Evolutionary conservation across 2,113 vertebrate genomes (phyloP), one percentile per base, ranked within the genome.

Genomic region (Dipodomys stephensi): DNA sequence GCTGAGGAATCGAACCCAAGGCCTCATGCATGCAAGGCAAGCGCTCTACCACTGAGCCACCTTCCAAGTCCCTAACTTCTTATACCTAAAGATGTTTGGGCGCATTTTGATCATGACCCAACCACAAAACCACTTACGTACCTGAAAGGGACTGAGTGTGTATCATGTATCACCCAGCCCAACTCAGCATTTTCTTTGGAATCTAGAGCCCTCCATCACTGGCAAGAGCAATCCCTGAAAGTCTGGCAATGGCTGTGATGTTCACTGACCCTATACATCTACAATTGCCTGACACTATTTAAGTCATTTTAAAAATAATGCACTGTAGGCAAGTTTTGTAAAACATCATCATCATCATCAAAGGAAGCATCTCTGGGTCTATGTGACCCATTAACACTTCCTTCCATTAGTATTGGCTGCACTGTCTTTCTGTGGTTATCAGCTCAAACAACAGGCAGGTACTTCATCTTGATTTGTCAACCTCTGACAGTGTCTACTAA

Each of bases 401-500:
- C 78, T 57, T 81, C 74, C n/a, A 49, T 91, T 79, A 44, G 12
- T 86, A 68, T 4, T 87, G 65, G 46, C 80, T 85, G 69, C 53
- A 46, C 20, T 32, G 20, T 87, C 85, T 69, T 93, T 86, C 80
- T 62, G 44, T 32, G 23, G 53, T 90, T 74, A 86, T 80, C 85
- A 64, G 79, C 39, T 53, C 57, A 95, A 39, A 72, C 69, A 60
- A 87, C 0, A 83, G 28, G 65, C 20, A 32, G 78, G 1, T 15
- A 49, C 27, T n/a, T 73, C 83, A 30, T 83, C 39, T 88, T 69
- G 74, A 92, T 85, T 83, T 93, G 73, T 71, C n/a, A 81, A 39
- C 86, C 46, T 86, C 91, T 80, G 39, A 87, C 81, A 87, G 72
- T 39, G 46, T 35, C 68, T 71, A 74, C 11, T 71, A 78, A 84